Percentiles rank a stretch among this genome's conserved stretches.
Evolutionary conservation across 1,140 invertebrate genomes (phyloP).

Genomic region (Trichonephila clavata): DNA sequence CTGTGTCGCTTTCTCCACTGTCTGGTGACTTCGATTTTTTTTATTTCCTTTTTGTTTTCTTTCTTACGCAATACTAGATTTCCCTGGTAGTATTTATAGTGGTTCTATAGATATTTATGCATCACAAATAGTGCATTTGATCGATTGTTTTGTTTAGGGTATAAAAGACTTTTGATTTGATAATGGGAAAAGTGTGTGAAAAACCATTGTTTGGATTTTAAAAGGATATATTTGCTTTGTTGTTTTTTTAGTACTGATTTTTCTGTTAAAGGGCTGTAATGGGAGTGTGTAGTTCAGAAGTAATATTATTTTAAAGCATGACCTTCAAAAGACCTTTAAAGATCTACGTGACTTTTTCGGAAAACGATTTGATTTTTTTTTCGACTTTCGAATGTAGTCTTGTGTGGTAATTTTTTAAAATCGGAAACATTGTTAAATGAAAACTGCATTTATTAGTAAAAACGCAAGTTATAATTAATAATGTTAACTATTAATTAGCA

Average conservation of each 20-base stretch:
- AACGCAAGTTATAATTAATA: too few species aligned
- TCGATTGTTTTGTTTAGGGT: background rate
- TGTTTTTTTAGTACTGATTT: background rate
- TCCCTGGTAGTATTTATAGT: background rate
- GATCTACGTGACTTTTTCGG: too few species aligned
- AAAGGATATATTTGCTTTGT: background rate
- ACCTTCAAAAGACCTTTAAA: too few species aligned
- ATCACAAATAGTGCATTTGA: slow-evolving; percentile 22
- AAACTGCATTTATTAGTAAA: too few species aligned
- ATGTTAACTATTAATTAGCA: too few species aligned
- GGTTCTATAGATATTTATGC: background rate
- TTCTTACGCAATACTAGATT: background rate
- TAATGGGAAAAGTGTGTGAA: background rate
- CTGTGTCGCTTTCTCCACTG: background rate
- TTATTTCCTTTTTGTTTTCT: background rate
- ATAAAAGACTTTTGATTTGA: background rate
- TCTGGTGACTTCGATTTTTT: background rate
- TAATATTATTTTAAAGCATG: too few species aligned
- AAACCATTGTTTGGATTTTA: background rate
- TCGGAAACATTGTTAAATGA: too few species aligned
- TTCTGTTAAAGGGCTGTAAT: background rate
- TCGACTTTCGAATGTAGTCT: too few species aligned
- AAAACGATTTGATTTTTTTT: too few species aligned
- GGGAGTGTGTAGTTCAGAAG: too few species aligned
- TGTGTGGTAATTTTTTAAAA: too few species aligned